Base-by-base conservation (phyloP, 1,140 invertebrate genomes). In the Sycobia sp. region DNA sequence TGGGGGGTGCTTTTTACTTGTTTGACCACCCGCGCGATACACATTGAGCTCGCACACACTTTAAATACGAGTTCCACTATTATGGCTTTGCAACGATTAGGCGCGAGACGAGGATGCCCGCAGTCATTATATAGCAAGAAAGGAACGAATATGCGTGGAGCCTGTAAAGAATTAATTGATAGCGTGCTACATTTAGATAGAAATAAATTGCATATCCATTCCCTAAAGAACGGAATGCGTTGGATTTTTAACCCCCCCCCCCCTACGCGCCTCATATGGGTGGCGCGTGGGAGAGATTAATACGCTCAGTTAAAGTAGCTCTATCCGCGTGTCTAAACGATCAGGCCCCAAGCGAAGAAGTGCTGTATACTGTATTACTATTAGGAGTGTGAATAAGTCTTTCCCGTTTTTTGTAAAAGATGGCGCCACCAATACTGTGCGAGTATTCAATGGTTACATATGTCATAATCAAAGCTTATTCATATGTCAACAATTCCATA, bases 1-100 rank as follows among this genome's bases (percentile, higher is more conserved):
- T 81, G 69, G 43, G 66, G 76, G 4, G 72, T 65, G 9, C 23
- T 84, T 5, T 76, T 76, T 18, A 72, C 67, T 0, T 73, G 70
- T 38, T n/a, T 73, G n/a, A 66, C 65, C 10, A 66, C 67, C 0
- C 25, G 68, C 36, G 74, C 72, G 0, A 60, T 73, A 5, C 69
- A 75, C n/a, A n/a, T 76, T 3, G 71, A 76, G 51, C 8, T 75
- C 0, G 71, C 68, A 0, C 4, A 39, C 9, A 56, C 41, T 16
- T 56, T 73, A 11, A 67, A 61, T 5, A 56, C 66, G 0, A 69
- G 70, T 13, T 68, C 71, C 0, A 41, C 66, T 13, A 69, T 74
- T 10, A 69, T 70, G 57, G 69, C 71, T 0, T 34, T 74, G 1
- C 14, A 66, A 32, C 18, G 70, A 3, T 70, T 77, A 60, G 65